Evolutionary conservation across 37 sponge, comb jelly and placozoan genomes (phyloP), one percentile per base, ranked within the genome.

Genomic region (Haliclona indistincta): DNA sequence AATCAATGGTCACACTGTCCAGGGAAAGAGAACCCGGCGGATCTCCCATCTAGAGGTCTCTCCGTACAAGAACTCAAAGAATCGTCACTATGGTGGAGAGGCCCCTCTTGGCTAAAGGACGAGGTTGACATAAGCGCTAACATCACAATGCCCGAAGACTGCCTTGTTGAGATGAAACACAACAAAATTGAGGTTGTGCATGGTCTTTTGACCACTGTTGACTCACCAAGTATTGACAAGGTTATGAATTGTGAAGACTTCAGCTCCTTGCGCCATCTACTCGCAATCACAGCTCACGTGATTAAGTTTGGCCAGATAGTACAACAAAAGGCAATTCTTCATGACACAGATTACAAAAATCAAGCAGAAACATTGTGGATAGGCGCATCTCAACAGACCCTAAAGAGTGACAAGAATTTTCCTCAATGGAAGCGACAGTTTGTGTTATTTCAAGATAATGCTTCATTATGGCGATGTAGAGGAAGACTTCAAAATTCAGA

Each of bases 1-100:
- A 47, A 49, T 30, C 25, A 11, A 26, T 77, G 78, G 67, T 20
- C 22, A 29, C 67, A 77, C 40, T 77, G 78, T 49, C 78, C 78
- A 25, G 67, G 67, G n/a, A 38, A 33, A 39, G 58, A 73, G 54
- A 73, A 73, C 33, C 74, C 74, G 28, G 74, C 61, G 6, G 74
- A 73, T 36, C 30, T 56, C 37, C 60, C 60, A 39, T 73, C 61
- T 28, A 73, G 74, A 70, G 74, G 74, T 56, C 8, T 37, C 20
- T 26, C 28, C 7, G 7, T 54, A 6, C 36, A 56, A 7, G 38
- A 22, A 56, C 74, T 73, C 8, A 6, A 56, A 35, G 60, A 54
- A 25, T 35, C 29, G 28, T 0, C 56, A 73, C 54, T n/a, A 22
- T 73, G 74, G 74, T 34, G 7, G 15, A 73, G 41, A 26, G 60